Evolutionary conservation across 2,888 invertebrate genomes (phyloP).

Genomic region (Nemoura dubitans): DNA sequence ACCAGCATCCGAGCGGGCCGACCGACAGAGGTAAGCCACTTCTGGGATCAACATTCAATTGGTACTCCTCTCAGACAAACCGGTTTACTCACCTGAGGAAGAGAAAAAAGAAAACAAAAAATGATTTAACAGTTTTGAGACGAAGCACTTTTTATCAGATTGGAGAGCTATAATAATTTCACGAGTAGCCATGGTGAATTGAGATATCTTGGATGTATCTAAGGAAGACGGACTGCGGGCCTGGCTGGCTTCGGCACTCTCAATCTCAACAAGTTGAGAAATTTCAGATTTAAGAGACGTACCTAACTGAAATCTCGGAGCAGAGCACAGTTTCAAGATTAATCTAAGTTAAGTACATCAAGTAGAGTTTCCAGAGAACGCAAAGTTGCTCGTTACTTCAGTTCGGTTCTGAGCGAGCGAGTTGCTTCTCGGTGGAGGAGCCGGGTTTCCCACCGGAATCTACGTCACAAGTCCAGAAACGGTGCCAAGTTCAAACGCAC

Average conservation of each 20-base stretch:
- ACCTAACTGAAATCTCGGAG: neutral
- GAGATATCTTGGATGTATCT: neutral
- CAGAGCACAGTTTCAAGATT: neutral
- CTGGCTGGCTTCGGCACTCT: neutral
- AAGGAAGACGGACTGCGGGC: neutral
- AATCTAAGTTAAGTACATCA: too few relatives aligned
- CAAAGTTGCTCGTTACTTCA: too few relatives aligned
- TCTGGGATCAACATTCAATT: conserved; percentile 12
- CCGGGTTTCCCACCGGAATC: neutral
- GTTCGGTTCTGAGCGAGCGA: too few relatives aligned
- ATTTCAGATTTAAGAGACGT: neutral
- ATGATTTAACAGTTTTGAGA: neutral
- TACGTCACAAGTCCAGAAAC: neutral
- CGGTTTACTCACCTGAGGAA: conserved; percentile 12
- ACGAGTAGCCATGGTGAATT: conserved; percentile 4
- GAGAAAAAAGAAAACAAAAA: conserved; percentile 3
- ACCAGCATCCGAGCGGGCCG: neutral
- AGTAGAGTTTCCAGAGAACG: too few relatives aligned
- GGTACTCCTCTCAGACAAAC: neutral
- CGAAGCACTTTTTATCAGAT: conserved; percentile 12
- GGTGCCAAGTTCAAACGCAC: neutral
- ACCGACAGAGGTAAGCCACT: neutral
- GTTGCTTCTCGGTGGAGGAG: neutral
- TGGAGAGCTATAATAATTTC: conserved; percentile 12
- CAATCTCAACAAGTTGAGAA: neutral